Percentiles rank a stretch among this genome's conserved stretches.
These are phyloP conservation scores for Chironomus striatipennis DNA, from an alignment of 1,140 invertebrate species.

Conservation along the genomic window DNA sequence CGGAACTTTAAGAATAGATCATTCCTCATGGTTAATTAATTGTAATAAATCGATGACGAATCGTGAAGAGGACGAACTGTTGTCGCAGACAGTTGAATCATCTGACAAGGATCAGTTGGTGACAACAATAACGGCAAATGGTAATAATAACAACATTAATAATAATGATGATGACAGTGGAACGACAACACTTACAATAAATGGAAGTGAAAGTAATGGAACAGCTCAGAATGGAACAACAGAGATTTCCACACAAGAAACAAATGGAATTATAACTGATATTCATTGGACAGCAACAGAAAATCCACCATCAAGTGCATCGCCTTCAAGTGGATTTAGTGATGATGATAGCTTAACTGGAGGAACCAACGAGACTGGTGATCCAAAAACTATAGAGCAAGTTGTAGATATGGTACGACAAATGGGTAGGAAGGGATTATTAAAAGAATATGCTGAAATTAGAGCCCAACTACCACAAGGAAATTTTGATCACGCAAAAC, in stretches of 20 bases:
- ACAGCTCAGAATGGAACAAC: slow-evolving; percentile 35
- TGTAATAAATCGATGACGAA: slow-evolving; percentile 51
- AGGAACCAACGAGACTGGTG: slow-evolving; percentile 46
- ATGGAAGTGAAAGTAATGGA: slow-evolving; percentile 28
- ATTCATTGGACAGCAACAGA: slow-evolving; percentile 46
- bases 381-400: slow-evolving; percentile 57
- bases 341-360: slow-evolving; percentile 79
- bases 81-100: slow-evolving; percentile 27
- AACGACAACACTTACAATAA: slow-evolving; percentile 28
- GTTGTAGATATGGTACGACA: slow-evolving; percentile 67
- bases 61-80: slow-evolving; percentile 41
- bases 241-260: slow-evolving; percentile 39
- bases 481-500: slow-evolving; percentile 68
- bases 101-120: slow-evolving; percentile 23
- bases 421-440: slow-evolving; percentile 66
- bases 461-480: slow-evolving; percentile 72
- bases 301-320: slow-evolving; percentile 55
- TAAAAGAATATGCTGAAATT: slow-evolving; percentile 78
- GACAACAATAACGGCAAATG: slow-evolving; percentile 22
- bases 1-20: slow-evolving; percentile 74
- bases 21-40: slow-evolving; percentile 71
- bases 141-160: slow-evolving; percentile 24
- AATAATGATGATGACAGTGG: slow-evolving; percentile 35
- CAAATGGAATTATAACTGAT: slow-evolving; percentile 30
- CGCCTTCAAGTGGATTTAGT: slow-evolving; percentile 74